Conservation (phyloP, 2,888 invertebrate species). For the Drosophila formosana region DNA sequence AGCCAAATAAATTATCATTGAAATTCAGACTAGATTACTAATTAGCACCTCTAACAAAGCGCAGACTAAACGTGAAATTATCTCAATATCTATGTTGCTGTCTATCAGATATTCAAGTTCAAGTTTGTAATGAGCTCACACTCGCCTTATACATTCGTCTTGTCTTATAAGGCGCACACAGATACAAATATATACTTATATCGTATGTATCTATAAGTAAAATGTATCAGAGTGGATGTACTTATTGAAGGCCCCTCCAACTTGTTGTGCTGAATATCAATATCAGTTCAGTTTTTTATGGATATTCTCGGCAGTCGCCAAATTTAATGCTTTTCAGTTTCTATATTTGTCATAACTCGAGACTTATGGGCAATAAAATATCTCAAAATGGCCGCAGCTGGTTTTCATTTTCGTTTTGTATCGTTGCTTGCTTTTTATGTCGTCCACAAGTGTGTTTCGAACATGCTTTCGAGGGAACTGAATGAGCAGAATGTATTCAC, state of each 20-base stretch:
- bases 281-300: slow-evolving; percentile 54
- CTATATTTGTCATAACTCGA: slow-evolving; percentile 76
- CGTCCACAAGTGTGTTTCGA: slow-evolving; percentile 24
- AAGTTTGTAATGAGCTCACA: slow-evolving; percentile 34
- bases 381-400: slow-evolving; percentile 79
- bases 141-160: slow-evolving; percentile 36
- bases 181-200: background rate
- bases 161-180: slow-evolving; percentile 35
- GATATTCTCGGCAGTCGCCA: slow-evolving; percentile 63
- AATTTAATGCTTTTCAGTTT: slow-evolving; percentile 73
- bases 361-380: slow-evolving; percentile 72
- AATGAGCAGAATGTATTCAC: slow-evolving; percentile 6
- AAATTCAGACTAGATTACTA: slow-evolving; percentile 16
- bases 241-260: slow-evolving; percentile 55
- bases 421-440: slow-evolving; percentile 17
- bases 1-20: slow-evolving; percentile 15
- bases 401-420: slow-evolving; percentile 48
- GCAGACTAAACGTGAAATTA: background rate
- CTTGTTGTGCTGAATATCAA: slow-evolving; percentile 64
- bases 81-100: slow-evolving; percentile 1
- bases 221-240: background rate
- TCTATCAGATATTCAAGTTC: slow-evolving; percentile 39
- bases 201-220: background rate
- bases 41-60: slow-evolving; percentile 32
- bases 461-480: slow-evolving; percentile 7